Evolutionary conservation across 2,888 invertebrate genomes (phyloP).

Genomic region (Hydrotaea cyrtoneurina): DNA sequence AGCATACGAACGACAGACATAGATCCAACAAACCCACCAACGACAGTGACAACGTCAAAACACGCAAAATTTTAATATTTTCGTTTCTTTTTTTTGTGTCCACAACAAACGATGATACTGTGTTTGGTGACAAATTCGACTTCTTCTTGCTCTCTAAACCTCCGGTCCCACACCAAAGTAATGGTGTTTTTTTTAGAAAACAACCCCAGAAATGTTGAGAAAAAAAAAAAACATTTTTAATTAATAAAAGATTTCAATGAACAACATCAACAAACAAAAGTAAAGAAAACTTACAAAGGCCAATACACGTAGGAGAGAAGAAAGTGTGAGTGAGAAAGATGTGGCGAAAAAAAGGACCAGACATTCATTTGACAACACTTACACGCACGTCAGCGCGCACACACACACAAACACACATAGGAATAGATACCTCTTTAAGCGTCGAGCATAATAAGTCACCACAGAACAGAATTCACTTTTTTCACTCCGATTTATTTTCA

Average conservation of each 20-base stretch:
- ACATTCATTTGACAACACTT: conserved; percentile 40
- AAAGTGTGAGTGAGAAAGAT: background rate
- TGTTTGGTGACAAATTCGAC: background rate
- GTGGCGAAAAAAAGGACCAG: conserved; percentile 44
- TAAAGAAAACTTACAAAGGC: conserved; percentile 10
- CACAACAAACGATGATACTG: conserved; percentile 25
- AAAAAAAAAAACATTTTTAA: conserved; percentile 8
- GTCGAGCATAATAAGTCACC: background rate
- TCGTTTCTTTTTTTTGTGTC: conserved; percentile 31
- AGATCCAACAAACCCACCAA: background rate
- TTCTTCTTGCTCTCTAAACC: background rate
- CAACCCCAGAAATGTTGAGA: background rate
- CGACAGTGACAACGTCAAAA: conserved; percentile 11
- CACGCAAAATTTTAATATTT: conserved; percentile 56
- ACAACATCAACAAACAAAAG: conserved; percentile 12
- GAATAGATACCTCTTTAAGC: conserved; percentile 19
- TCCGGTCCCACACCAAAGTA: background rate
- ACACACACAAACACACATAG: background rate
- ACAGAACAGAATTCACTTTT: background rate
- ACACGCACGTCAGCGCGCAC: conserved; percentile 18
- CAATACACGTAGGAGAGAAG: background rate
- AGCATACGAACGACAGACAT: conserved; percentile 13
- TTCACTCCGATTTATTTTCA: background rate
- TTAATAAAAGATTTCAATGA: conserved; percentile 31
- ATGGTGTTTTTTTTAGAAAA: background rate